A percentile compares a stretch with the other conserved stretches of the same genome.
Conservation (phyloP, 2,797 vertebrate species). For the Neostethus bicornis region DNA sequence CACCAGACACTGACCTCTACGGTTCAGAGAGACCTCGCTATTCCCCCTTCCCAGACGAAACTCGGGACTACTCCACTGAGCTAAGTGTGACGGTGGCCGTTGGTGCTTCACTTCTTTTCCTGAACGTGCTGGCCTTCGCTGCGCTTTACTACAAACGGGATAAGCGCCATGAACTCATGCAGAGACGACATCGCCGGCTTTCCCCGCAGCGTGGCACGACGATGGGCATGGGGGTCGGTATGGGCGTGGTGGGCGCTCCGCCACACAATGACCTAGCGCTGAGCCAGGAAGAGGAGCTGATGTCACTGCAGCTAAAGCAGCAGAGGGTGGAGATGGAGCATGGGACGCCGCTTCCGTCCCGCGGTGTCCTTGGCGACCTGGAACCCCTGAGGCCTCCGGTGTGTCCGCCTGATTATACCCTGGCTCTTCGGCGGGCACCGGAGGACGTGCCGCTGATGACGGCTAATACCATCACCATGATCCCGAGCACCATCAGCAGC, state of each 20-base stretch:
- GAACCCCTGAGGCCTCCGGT: constrained; percentile 85
- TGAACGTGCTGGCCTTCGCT: constrained; percentile 92
- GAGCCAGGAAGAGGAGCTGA: constrained; percentile 90
- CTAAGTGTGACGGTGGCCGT: constrained; percentile 92
- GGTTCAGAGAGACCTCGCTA: constrained; percentile 74
- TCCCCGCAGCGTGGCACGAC: constrained; percentile 82
- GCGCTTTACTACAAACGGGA: constrained; percentile 95
- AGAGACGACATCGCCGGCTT: constrained; percentile 81
- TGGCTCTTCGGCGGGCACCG: constrained; percentile 89
- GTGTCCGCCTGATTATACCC: constrained; percentile 92
- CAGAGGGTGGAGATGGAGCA: constrained; percentile 83
- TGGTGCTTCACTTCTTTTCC: constrained; percentile 91
- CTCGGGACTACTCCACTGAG: constrained; percentile 92
- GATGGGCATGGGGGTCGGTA: constrained; percentile 71
- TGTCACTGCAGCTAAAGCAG: constrained; percentile 92
- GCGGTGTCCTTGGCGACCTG: constrained; percentile 81
- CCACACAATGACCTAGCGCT: constrained; percentile 88
- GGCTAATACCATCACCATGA: constrained; percentile 89
- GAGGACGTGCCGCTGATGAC: constrained; percentile 92
- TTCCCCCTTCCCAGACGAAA: constrained; percentile 82
- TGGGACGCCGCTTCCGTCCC: constrained; percentile 77
- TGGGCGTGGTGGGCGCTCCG: constrained; percentile 75
- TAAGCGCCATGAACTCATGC: constrained; percentile 89
- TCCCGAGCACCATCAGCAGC: constrained; percentile 88
- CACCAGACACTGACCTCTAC: constrained; percentile 77